Conservation (phyloP, 1,140 invertebrate species). For the Tigriopus japonicus region DNA sequence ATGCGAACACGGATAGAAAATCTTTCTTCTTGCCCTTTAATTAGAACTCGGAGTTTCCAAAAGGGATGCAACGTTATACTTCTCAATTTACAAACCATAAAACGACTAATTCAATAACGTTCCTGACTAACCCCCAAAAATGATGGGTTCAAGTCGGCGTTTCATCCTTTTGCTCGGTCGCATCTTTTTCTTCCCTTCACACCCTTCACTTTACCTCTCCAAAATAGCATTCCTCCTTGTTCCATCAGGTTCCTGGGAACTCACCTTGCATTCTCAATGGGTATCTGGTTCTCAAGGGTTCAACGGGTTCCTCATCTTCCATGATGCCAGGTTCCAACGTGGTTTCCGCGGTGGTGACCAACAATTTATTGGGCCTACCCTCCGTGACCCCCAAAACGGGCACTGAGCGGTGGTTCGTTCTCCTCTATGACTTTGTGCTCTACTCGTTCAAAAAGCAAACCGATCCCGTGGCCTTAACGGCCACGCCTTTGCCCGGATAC, state of each 20-base stretch:
- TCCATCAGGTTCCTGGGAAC: constrained; percentile 23
- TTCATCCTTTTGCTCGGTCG: background rate
- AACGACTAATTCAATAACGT: background rate
- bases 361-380: background rate
- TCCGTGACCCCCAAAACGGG: too few relatives aligned
- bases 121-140: background rate
- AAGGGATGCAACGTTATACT: too few relatives aligned
- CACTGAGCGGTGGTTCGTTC: constrained; percentile 35
- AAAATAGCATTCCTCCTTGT: background rate
- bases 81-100: too few relatives aligned
- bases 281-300: background rate
- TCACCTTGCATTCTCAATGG: constrained; percentile 21
- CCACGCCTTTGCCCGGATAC: constrained; percentile 40
- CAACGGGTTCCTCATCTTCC: background rate
- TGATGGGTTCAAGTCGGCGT: background rate
- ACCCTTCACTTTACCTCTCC: too few relatives aligned
- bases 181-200: background rate
- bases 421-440: constrained; percentile 40
- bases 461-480: constrained; percentile 34
- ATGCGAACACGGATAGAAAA: too few relatives aligned
- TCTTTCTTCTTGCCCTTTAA: too few relatives aligned
- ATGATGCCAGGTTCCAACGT: background rate
- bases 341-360: background rate
- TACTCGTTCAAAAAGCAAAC: constrained; percentile 33
- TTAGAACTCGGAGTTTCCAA: too few relatives aligned